These are phyloP conservation scores for Eumaeus atala DNA, from an alignment of 1,140 invertebrate species.

Conservation along the genomic window DNA sequence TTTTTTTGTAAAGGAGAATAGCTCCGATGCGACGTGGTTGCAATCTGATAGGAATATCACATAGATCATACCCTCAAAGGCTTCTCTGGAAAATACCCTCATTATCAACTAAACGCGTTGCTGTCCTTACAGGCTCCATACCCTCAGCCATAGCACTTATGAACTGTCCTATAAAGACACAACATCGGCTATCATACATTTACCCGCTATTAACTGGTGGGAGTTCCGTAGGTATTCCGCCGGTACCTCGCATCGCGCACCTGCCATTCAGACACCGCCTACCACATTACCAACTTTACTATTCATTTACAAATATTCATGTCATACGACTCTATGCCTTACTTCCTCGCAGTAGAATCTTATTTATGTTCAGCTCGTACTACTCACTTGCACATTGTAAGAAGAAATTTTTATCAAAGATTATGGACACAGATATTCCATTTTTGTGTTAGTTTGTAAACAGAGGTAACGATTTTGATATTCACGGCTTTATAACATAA, in stretches of 20 bases:
- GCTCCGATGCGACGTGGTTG: too few relatives aligned
- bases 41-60: too few relatives aligned
- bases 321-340: constrained; percentile 16
- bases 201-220: constrained; percentile 10
- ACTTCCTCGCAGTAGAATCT: constrained; percentile 14
- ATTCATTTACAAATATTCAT: constrained; percentile 9
- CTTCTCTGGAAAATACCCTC: too few relatives aligned
- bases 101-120: too few relatives aligned
- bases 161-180: neutral
- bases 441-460: neutral
- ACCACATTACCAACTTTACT: constrained; percentile 29
- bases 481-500: too few relatives aligned
- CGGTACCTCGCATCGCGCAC: constrained; percentile 40
- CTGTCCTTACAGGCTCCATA: too few relatives aligned
- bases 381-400: neutral
- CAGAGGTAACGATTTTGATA: too few relatives aligned
- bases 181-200: constrained; percentile 1
- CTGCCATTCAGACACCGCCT: constrained; percentile 59
- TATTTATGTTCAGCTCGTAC: neutral
- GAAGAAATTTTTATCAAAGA: constrained; percentile 9
- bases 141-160: neutral
- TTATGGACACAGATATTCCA: neutral
- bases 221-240: constrained; percentile 19
- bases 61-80: too few relatives aligned
- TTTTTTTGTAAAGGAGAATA: too few relatives aligned